Conservation (phyloP, 2,113 vertebrate genomes). For the Psilopsiagon aurifrons region DNA sequence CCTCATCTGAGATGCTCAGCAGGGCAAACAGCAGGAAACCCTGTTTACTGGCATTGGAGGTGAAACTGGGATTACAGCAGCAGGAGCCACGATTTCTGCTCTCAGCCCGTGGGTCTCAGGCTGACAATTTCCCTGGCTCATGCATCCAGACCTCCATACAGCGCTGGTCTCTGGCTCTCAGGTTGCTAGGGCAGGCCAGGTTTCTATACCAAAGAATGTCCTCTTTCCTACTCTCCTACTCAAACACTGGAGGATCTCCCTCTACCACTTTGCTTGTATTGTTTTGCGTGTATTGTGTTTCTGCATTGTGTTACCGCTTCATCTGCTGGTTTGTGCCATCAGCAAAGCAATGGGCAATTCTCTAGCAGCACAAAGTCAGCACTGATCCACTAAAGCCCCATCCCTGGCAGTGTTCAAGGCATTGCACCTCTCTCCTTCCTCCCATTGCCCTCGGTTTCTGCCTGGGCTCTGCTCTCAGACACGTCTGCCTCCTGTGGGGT, state of each 20-base stretch:
- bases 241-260: neutral
- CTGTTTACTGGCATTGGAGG: neutral
- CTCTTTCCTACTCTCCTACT: neutral
- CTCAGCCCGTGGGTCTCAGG: rapidly evolving
- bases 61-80: neutral
- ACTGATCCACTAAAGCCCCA: neutral
- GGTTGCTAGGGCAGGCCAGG: neutral
- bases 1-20: neutral
- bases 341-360: neutral
- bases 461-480: neutral
- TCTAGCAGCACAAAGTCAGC: neutral
- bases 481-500: rapidly evolving
- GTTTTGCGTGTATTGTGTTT: neutral
- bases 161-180: neutral
- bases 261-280: neutral
- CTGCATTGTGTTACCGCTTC: neutral
- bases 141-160: neutral
- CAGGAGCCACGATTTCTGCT: neutral
- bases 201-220: neutral
- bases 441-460: neutral
- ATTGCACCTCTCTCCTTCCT: neutral
- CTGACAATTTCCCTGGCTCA: neutral
- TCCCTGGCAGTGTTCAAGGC: neutral
- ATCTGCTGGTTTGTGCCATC: neutral
- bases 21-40: neutral